phyloP scores from a whole-genome alignment of 2,797 vertebrate genomes.

The Leuciscus waleckii region DNA sequence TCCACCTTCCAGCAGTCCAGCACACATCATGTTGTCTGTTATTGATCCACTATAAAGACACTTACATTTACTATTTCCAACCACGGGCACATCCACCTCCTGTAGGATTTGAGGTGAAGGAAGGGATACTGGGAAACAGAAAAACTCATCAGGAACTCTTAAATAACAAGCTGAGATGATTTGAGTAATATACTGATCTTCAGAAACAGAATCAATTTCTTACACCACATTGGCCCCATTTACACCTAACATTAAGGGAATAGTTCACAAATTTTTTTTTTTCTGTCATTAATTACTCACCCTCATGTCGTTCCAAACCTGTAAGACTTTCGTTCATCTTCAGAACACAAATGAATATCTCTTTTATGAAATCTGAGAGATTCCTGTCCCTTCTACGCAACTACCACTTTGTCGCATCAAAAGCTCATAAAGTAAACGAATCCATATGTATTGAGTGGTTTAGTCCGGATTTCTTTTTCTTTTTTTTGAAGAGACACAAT shows the following conservation, averaged over 20 bases:
- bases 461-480: no score
- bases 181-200: constrained; percentile 11
- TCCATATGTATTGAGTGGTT: no score
- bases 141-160: not conserved
- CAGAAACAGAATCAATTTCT: not conserved
- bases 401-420: no score
- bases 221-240: not conserved
- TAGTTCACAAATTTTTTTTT: no score
- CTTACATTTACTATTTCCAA: constrained; percentile 65
- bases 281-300: no score
- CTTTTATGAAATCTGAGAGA: no score
- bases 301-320: no score
- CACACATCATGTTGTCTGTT: constrained; percentile 68
- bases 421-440: no score
- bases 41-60: not conserved
- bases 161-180: not conserved
- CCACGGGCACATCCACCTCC: constrained; percentile 63
- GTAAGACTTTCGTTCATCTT: no score
- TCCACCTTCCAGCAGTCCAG: constrained; percentile 51
- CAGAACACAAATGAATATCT: no score
- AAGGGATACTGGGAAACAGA: not conserved
- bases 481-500: no score
- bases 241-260: not conserved
- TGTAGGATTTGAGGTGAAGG: constrained; percentile 56
- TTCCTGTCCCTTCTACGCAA: no score